Percentiles rank a stretch among this genome's conserved stretches.
Evolutionary conservation across 2,113 vertebrate genomes (phyloP).

Genomic region (Pogona vitticeps): DNA sequence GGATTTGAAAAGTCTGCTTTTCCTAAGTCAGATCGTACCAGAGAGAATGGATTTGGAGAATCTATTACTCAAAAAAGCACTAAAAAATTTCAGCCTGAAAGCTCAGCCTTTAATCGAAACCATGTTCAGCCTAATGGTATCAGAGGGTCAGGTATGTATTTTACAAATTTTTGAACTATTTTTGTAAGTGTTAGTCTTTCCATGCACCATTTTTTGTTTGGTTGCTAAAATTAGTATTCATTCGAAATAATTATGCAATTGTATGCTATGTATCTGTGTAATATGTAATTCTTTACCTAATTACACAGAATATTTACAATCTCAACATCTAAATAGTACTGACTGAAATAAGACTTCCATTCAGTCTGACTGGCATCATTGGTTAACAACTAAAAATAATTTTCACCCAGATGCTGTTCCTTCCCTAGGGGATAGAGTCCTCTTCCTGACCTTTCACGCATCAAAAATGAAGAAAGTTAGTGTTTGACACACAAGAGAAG

Average conservation of each 20-base stretch:
- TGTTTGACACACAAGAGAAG: background rate
- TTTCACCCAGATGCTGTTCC: background rate
- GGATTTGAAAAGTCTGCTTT: slow-evolving; percentile 68
- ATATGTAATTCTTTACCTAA: background rate
- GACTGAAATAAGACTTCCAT: background rate
- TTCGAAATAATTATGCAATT: background rate
- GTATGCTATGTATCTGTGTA: background rate
- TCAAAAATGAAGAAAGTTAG: background rate
- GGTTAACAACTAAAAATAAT: background rate
- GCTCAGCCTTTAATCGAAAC: slow-evolving; percentile 75
- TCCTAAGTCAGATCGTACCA: slow-evolving; percentile 78
- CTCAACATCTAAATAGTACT: background rate
- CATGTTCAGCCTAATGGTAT: slow-evolving; percentile 80
- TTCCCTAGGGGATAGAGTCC: background rate
- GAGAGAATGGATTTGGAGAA: slow-evolving; percentile 82
- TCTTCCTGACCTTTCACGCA: background rate
- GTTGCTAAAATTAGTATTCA: background rate
- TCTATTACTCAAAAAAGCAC: slow-evolving; percentile 70
- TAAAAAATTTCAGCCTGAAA: slow-evolving; percentile 76
- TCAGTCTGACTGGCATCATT: background rate
- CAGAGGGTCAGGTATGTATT: slow-evolving; percentile 82
- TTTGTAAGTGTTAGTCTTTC: background rate
- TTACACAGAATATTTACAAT: background rate
- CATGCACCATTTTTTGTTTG: background rate
- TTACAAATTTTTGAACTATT: background rate